Evolutionary conservation across 2,888 invertebrate genomes (phyloP), one percentile per base, ranked within the genome.

Genomic region (Drosophila anomelani): DNA sequence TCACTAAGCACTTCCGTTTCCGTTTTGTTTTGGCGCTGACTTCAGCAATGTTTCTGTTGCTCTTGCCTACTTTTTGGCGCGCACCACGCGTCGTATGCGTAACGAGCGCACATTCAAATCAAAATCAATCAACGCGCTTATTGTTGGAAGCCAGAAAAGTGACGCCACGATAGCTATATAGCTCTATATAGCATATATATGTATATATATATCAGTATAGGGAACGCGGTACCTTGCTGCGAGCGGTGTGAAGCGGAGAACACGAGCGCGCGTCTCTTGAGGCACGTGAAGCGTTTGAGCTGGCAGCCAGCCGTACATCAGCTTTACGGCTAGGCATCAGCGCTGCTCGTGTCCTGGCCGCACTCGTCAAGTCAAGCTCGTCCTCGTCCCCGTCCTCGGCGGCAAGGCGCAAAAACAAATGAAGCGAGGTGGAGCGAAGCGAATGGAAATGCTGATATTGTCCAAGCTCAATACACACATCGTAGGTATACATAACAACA

Each of bases 261-360:
- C 78, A 74, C 83, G 81, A 88, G 83, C 88, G 88, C 84, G 88
- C 79, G 67, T 84, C 80, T 74, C 81, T 86, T 84, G 84, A 83
- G 75, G 87, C 75, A 70, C 88, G 75, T 88, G 81, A 86, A 88
- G 71, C 84, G 84, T 85, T 83, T 85, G 84, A 85, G 87, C 88
- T 86, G 76, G 46, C 79, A 68, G 61, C 79, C 56, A 75, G 72
- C 72, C 58, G 69, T 84, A 74, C 84, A 75, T 79, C 77, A 70
- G 71, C 79, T 79, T 83, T 70, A 86, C 79, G 84, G 80, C 75
- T 73, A 78, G 76, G 46, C 56, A 69, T 57, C 56, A 67, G 64
- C 51, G 53, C 55, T 68, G 55, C 54, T 75, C 58, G 51, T 75
- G 60, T 36, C 59, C 57, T 46, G 47, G 51, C 49, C 58, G 75